Evolutionary conservation across 2,113 vertebrate species (phyloP).

Genomic region (Lonchura striata): DNA sequence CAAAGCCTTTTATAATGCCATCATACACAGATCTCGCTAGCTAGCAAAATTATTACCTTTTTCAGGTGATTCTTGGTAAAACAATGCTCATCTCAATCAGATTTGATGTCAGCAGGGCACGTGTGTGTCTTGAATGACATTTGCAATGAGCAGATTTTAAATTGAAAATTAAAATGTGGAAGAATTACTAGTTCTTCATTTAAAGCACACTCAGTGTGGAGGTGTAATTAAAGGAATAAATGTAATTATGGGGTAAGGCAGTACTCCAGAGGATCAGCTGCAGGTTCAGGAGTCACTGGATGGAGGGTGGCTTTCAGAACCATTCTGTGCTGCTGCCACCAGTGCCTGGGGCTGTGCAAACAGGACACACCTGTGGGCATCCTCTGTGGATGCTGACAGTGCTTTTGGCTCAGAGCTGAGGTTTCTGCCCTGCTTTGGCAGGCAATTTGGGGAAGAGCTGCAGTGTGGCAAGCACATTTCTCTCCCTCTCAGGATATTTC

Average conservation of each 20-base stretch:
- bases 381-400: fast-evolving
- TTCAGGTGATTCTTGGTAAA: neutral
- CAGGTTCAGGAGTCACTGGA: too few relatives aligned
- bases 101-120: neutral
- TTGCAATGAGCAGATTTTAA: neutral
- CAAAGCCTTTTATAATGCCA: neutral
- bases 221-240: neutral
- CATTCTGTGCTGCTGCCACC: fast-evolving
- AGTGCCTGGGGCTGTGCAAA: neutral
- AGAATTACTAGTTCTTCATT: neutral
- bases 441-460: neutral
- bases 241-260: neutral
- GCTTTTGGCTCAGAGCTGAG: neutral
- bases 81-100: neutral
- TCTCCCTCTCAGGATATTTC: too few relatives aligned
- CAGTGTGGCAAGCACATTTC: too few relatives aligned
- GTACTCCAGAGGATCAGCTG: neutral
- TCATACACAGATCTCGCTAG: neutral
- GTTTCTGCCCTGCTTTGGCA: neutral
- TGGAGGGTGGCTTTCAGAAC: neutral
- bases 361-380: neutral
- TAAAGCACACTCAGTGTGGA: neutral
- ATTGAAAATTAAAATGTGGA: neutral
- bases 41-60: neutral
- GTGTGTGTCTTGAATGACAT: neutral